These are phyloP conservation scores for Pygoscelis antarcticus DNA, from an alignment of 2,113 vertebrate species.

Conservation along the genomic window DNA sequence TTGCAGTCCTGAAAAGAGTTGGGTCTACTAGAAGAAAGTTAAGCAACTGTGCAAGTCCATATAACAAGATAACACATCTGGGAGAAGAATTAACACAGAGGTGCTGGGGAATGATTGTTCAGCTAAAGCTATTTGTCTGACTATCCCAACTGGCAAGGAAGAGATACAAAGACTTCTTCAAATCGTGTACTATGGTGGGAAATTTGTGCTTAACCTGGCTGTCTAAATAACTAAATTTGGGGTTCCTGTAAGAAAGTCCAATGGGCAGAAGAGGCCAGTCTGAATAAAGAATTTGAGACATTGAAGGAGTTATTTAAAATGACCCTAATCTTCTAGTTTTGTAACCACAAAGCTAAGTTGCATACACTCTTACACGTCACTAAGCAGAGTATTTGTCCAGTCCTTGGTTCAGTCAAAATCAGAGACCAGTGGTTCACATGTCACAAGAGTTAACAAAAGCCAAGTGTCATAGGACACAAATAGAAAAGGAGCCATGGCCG, in stretches of 20 bases:
- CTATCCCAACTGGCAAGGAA: not conserved
- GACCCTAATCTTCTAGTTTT: not conserved
- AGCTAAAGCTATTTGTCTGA: not conserved
- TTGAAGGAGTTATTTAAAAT: not conserved
- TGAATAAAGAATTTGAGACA: not conserved
- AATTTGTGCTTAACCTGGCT: not conserved
- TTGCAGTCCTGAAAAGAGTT: not conserved
- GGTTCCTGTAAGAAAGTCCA: not conserved
- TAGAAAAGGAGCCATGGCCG: not conserved
- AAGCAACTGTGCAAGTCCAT: not conserved
- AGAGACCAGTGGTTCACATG: not conserved
- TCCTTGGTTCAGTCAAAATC: not conserved
- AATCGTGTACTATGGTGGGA: not conserved
- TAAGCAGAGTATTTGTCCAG: not conserved
- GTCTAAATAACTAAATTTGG: not conserved
- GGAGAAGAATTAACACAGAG: not conserved
- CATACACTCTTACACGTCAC: not conserved
- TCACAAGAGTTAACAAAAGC: not conserved
- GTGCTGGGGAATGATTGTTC: not conserved
- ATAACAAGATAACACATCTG: not conserved
- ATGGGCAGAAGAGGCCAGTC: not conserved
- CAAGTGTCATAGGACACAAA: not conserved
- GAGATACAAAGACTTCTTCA: not conserved
- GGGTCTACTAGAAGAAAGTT: not conserved
- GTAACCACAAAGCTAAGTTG: not conserved